Conservation (phyloP, 2,113 vertebrate genomes). For the Symphodus melops region DNA sequence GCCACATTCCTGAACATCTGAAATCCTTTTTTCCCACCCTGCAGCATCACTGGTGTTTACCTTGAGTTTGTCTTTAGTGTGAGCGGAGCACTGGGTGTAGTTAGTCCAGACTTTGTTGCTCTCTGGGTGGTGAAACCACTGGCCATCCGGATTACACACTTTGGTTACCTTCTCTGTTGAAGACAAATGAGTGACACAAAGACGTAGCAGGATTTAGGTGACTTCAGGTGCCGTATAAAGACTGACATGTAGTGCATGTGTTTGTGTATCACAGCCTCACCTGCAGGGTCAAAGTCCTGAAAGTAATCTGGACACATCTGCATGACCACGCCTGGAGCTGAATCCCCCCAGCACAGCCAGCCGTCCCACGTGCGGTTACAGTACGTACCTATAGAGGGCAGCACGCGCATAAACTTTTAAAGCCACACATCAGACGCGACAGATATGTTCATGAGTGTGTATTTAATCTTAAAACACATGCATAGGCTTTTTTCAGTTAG, state of each 20-base stretch:
- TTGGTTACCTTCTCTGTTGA: conserved; percentile 84
- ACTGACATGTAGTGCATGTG: background rate
- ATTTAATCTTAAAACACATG: background rate
- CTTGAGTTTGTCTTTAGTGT: conserved; percentile 74
- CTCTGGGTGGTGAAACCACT: conserved; percentile 85
- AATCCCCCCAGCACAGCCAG: conserved; percentile 85
- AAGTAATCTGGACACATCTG: conserved; percentile 84
- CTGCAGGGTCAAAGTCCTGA: conserved; percentile 80
- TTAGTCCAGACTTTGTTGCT: conserved; percentile 85
- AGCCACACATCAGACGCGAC: background rate
- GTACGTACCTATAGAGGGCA: conserved; percentile 70
- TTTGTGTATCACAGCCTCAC: conserved; percentile 58
- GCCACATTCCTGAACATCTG: background rate
- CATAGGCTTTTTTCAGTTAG: background rate
- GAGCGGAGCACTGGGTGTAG: conserved; percentile 81
- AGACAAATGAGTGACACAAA: conserved; percentile 11
- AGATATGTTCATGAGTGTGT: background rate
- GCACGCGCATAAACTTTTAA: background rate
- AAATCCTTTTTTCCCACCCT: background rate
- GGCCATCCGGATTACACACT: conserved; percentile 82
- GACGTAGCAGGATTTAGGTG: background rate
- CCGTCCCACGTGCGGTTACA: conserved; percentile 88
- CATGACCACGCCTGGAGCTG: conserved; percentile 69
- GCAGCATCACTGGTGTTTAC: conserved; percentile 46
- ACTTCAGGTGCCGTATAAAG: background rate